These are phyloP conservation scores for Neolamprologus variostigma DNA, from an alignment of 2,113 vertebrate genomes.

Conservation along the genomic window DNA sequence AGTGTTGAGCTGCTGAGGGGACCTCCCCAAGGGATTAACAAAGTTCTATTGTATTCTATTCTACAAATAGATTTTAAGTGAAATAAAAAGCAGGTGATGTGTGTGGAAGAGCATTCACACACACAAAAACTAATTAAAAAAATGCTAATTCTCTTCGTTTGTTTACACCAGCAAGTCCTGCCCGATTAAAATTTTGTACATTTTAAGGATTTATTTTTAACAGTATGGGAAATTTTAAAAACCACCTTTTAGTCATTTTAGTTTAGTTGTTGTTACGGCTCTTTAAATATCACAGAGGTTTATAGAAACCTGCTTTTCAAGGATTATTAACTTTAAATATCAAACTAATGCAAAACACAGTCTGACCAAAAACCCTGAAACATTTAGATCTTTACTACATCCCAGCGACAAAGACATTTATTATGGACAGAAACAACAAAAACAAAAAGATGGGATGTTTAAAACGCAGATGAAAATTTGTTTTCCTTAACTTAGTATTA, in stretches of 20 bases:
- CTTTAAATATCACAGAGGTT: background rate
- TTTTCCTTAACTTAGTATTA: background rate
- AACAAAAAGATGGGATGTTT: background rate
- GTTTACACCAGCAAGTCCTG: background rate
- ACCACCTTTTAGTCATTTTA: background rate
- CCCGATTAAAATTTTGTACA: background rate
- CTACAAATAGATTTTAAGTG: background rate
- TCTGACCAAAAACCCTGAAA: background rate
- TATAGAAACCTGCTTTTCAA: background rate
- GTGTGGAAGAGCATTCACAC: background rate
- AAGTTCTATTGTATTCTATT: background rate
- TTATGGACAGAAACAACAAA: background rate
- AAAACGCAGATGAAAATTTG: background rate
- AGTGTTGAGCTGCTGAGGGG: background rate
- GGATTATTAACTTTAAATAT: background rate
- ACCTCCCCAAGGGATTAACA: background rate
- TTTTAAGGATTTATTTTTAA: background rate
- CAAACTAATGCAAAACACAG: background rate
- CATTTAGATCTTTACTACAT: accelerated
- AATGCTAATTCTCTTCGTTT: background rate
- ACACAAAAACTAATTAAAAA: background rate
- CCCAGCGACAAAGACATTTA: accelerated
- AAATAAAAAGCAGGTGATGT: background rate
- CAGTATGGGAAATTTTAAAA: background rate
- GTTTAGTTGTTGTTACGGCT: background rate